Evolutionary conservation across 2,113 vertebrate genomes (phyloP), one percentile per base, ranked within the genome.

Genomic region (Hemicordylus capensis): DNA sequence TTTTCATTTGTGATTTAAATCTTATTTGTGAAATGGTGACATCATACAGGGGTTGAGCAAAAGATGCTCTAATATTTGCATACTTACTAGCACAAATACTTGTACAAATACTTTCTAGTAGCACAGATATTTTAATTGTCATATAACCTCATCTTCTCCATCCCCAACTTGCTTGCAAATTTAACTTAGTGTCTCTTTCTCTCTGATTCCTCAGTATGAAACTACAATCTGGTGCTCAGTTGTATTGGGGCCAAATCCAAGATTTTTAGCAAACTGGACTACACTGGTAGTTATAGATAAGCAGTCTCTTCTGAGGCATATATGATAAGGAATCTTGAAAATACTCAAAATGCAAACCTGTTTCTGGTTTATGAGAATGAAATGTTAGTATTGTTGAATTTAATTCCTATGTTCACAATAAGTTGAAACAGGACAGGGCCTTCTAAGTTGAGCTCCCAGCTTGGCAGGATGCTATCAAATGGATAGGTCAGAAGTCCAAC

Each of bases 11-110:
- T 0, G 3, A 87, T 63, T 82, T 91, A 51, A 12, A 77, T 46
- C 75, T 86, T 88, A 54, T 26, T 51, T 70, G 85, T 86, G 69
- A 78, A 84, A 42, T 76, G 80, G 84, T 70, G 86, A 85, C 87
- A 90, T 69, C 83, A 80, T 78, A 34, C 17, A 77, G 88, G 14
- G 67, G 80, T 59, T 17, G 48, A 78, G 64, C 83, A 70, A 80
- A 63, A 14, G 63, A 90, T 85, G 80, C 85, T 90, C 80, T 15
- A 1, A 54, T 26, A 48, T 61, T 39, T 79, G 31, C 12, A 10
- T 44, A 58, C 17, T 58, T 37, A 28, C 6, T 34, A 28, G 69
- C 28, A 61, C 26, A 44, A 17, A 31, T 59, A n/a, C n/a, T 10
- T 59, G 9, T 19, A 61, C 26, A 44, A 17, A 31, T 59, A n/a